Percentiles rank a stretch among this genome's conserved stretches.
These are phyloP conservation scores for Rotaria macrura DNA, from an alignment of 2,888 invertebrate genomes.

Conservation along the genomic window DNA sequence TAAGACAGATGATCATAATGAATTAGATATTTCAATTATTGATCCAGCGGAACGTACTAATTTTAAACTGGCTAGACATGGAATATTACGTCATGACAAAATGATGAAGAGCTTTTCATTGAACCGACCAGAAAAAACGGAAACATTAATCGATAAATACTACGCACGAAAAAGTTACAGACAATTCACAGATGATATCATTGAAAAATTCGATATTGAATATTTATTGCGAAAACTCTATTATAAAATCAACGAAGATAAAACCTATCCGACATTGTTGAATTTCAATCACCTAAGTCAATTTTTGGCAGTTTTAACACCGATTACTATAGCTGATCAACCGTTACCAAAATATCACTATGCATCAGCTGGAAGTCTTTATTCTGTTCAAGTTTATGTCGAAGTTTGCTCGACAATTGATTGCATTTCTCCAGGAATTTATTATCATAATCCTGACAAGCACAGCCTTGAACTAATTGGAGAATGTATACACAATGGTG, in stretches of 20 bases:
- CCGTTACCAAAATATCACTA: too few species aligned
- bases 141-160: not conserved
- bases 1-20: not conserved
- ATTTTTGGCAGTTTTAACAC: not conserved
- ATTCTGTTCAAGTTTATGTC: constrained; percentile 14
- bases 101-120: not conserved
- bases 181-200: not conserved
- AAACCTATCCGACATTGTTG: not conserved
- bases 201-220: not conserved
- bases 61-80: not conserved
- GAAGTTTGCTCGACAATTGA: not conserved
- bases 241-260: not conserved
- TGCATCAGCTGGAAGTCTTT: not conserved
- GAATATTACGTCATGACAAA: not conserved
- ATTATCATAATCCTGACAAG: constrained; percentile 19
- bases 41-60: not conserved
- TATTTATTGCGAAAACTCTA: not conserved
- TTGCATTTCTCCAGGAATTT: not conserved
- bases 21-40: not conserved
- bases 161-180: not conserved
- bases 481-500: not conserved
- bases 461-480: not conserved
- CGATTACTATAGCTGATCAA: not conserved
- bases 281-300: not conserved
- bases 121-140: not conserved